phyloP scores from a whole-genome alignment of 2,113 vertebrate genomes.

The Hypomesus transpacificus region DNA sequence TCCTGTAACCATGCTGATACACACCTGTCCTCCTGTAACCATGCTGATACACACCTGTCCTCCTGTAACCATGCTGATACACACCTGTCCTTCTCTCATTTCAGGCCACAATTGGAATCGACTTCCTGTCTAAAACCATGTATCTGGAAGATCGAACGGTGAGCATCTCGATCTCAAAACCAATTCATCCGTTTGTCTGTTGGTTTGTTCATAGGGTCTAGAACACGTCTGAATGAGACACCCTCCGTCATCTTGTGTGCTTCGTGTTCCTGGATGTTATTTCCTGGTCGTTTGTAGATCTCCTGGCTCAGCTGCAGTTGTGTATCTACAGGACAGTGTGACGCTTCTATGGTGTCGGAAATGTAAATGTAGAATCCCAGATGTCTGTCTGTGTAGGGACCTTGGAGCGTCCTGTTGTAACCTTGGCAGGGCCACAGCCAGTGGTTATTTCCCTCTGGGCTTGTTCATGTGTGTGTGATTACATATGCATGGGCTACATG shows the following conservation, averaged over 20 bases:
- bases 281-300: too few relatives aligned
- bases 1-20: too few relatives aligned
- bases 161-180: constrained; percentile 51
- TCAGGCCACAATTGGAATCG: constrained; percentile 91
- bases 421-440: neutral
- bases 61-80: too few relatives aligned
- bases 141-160: constrained; percentile 93
- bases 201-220: neutral
- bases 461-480: neutral
- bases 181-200: neutral
- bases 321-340: neutral
- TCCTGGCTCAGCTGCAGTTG: too few relatives aligned
- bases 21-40: too few relatives aligned
- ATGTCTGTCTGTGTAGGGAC: neutral
- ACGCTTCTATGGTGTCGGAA: neutral
- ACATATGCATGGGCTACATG: neutral
- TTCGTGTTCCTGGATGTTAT: neutral
- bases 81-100: constrained; percentile 28
- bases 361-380: neutral
- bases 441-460: neutral
- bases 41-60: neutral
- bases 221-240: neutral
- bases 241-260: neutral
- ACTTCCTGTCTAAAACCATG: constrained; percentile 96
- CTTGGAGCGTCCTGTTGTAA: neutral